A percentile compares a stretch with the other conserved stretches of the same genome.
Evolutionary conservation across 2,797 vertebrate species (phyloP).

Genomic region (Acanthopagrus latus): DNA sequence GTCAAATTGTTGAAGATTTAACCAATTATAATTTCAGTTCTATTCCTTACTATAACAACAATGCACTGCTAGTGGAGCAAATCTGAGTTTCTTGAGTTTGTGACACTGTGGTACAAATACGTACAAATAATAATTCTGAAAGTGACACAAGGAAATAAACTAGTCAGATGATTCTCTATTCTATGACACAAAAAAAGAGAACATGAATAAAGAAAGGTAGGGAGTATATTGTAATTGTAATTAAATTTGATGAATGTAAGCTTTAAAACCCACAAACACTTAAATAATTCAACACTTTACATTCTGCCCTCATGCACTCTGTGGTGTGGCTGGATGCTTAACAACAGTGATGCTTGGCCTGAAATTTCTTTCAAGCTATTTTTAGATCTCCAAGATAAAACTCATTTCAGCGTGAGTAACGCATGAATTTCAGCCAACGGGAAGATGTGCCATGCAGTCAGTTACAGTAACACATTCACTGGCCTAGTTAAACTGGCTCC

Average conservation of each 20-base stretch:
- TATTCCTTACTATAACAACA: not conserved
- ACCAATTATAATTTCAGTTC: not conserved
- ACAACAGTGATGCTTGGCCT: conserved; percentile 38
- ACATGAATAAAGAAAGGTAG: not conserved
- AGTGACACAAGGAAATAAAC: not conserved
- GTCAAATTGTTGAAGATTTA: no score
- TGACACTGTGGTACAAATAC: not conserved
- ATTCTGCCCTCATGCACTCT: conserved; percentile 14
- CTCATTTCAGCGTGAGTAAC: conserved; percentile 74
- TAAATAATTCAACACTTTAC: conserved; percentile 14
- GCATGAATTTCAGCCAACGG: conserved; percentile 69
- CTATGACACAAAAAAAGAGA: conserved; percentile 5
- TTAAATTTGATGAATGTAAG: not conserved
- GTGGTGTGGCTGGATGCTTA: conserved; percentile 20
- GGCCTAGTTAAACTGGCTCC: conserved; percentile 76
- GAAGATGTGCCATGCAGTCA: conserved; percentile 65
- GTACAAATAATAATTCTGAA: not conserved
- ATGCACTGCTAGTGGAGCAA: not conserved
- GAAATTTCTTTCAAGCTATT: conserved; percentile 73
- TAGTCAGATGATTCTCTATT: not conserved
- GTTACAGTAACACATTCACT: conserved; percentile 72
- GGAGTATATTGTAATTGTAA: not conserved
- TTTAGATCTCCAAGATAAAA: conserved; percentile 77
- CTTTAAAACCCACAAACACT: not conserved
- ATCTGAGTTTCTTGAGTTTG: not conserved